Evolutionary conservation across 2,797 vertebrate genomes (phyloP), one percentile per base, ranked within the genome.

Genomic region (Cryptoprocta ferox): DNA sequence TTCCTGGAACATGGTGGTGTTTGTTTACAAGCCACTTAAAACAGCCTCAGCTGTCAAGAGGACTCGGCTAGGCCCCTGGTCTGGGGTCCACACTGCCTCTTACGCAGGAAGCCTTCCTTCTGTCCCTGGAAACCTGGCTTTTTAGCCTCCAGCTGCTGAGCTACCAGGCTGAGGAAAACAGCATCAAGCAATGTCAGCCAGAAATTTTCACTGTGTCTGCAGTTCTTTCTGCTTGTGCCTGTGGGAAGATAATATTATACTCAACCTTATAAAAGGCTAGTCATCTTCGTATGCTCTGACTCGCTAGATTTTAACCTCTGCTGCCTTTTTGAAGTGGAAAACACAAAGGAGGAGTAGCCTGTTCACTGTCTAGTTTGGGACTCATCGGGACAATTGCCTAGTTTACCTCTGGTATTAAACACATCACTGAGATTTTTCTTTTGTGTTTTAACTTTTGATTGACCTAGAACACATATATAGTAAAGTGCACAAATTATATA

Each of bases 161-260:
- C 96, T 89, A 95, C 89, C 65, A 83, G 93, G 45, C 68, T 42
- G 79, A 94, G 79, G 65, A 94, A 96, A 90, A 95, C 95, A 95
- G 93, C 86, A 87, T 79, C 91, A 81, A 91, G 95, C 89, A 68
- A 89, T 71, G 83, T 97, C 86, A 97, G 94, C 94, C 89, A 97
- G 94, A 96, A 97, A 96, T 93, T 68, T 97, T 83, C 91, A 94
- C 94, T 93, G 90, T 89, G 82, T 94, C 85, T 96, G 96, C 94
- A 93, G 85, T 59, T 59, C 56, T 59, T 97, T 97, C 83, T 61
- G 39, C 75, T 32, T 73, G 30, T 93, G 81, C 82, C 89, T 87
- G 70, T 75, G 95, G 89, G 82, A 98, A 95, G 96, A 97, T 42
- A 88, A 83, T 91, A 95, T 82, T 94, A 86, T 89, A 61, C 59